Evolutionary conservation across 2,113 vertebrate genomes (phyloP).

Genomic region (Illadopsis cleaveri): DNA sequence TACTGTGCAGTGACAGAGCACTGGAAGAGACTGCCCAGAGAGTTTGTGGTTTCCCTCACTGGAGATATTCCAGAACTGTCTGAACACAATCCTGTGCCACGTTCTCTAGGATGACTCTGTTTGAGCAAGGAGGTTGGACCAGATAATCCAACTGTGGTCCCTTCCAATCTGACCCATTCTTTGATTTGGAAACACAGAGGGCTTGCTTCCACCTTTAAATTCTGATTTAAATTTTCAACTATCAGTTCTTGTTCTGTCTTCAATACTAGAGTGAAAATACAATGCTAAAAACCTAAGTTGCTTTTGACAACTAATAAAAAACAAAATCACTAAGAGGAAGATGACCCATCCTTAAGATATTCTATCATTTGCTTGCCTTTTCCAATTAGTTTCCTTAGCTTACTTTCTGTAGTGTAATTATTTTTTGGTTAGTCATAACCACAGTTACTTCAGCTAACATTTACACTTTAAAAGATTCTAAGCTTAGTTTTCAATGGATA

Average conservation of each 20-base stretch:
- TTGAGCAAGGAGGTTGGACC: not conserved
- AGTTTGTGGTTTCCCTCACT: not conserved
- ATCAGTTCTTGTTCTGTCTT: not conserved
- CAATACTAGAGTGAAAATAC: not conserved
- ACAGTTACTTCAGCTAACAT: not conserved
- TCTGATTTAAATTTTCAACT: not conserved
- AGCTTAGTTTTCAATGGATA: not conserved
- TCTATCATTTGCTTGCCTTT: not conserved
- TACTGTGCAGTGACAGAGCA: not conserved
- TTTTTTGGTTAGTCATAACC: not conserved
- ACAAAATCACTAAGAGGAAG: not conserved
- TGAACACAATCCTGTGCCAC: not conserved
- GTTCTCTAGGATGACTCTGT: not conserved
- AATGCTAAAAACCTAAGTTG: not conserved
- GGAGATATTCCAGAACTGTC: not conserved
- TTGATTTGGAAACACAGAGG: not conserved
- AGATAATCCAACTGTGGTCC: not conserved
- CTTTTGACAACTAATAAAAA: not conserved
- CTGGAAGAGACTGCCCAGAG: not conserved
- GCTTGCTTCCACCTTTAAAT: not conserved
- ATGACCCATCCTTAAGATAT: not conserved
- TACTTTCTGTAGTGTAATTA: not conserved
- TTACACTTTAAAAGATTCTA: not conserved
- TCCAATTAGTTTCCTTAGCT: not conserved
- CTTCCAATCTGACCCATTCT: not conserved